Evolutionary conservation across 2,113 vertebrate genomes (phyloP).

Genomic region (Mormyrus lacerda): DNA sequence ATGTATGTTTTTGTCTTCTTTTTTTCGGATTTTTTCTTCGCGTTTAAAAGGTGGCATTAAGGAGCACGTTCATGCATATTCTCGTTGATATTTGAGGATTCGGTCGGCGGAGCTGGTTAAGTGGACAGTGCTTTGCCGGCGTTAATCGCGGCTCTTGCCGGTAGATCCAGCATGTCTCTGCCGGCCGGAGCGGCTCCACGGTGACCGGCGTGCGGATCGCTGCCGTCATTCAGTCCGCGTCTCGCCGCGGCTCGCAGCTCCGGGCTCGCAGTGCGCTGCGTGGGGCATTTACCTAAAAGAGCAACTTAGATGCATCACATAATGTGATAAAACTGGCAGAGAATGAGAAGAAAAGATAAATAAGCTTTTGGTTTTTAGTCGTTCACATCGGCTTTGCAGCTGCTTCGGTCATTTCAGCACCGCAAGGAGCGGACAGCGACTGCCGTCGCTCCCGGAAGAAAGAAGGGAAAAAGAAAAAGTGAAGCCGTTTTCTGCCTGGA

Average conservation of each 20-base stretch:
- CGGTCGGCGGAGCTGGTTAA: background rate
- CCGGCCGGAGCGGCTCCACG: background rate
- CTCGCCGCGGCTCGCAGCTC: background rate
- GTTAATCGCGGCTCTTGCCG: background rate
- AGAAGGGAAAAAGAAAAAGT: background rate
- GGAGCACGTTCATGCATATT: background rate
- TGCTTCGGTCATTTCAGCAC: background rate
- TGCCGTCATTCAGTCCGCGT: background rate
- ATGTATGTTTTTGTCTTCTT: background rate
- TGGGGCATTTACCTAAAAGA: background rate
- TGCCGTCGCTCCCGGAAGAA: background rate
- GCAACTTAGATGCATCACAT: background rate
- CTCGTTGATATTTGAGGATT: background rate
- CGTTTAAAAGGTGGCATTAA: background rate
- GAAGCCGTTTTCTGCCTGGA: conserved; percentile 12
- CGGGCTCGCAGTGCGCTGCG: background rate
- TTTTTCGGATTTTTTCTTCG: background rate
- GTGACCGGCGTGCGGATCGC: background rate
- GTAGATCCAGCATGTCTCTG: background rate
- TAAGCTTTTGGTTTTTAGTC: background rate
- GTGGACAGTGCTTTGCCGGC: background rate
- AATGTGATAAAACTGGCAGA: background rate
- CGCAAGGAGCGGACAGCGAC: background rate
- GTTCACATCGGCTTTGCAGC: background rate
- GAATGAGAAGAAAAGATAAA: background rate